phyloP scores from a whole-genome alignment of 2,797 vertebrate genomes.

The Eulemur coronatus region DNA sequence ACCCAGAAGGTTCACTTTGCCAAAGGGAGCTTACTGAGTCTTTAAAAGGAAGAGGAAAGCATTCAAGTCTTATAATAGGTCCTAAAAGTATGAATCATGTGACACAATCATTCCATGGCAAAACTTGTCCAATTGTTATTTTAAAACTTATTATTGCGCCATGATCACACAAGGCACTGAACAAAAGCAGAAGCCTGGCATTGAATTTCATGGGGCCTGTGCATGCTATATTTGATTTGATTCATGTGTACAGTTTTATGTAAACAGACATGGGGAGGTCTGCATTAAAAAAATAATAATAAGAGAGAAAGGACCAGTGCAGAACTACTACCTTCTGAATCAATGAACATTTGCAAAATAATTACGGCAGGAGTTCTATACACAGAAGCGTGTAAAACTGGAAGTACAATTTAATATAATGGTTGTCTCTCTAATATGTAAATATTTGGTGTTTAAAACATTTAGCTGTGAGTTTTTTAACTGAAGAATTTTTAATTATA shows the following conservation, averaged over 20 bases:
- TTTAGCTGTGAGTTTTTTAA: background rate
- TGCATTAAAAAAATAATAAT: background rate
- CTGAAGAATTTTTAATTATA: background rate
- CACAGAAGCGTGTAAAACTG: background rate
- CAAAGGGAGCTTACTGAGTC: background rate
- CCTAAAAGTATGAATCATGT: background rate
- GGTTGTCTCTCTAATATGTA: background rate
- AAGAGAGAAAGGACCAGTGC: background rate
- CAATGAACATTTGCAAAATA: background rate
- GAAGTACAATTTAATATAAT: background rate
- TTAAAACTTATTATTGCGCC: background rate
- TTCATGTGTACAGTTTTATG: background rate
- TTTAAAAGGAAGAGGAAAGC: background rate
- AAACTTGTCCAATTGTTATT: background rate
- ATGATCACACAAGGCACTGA: background rate
- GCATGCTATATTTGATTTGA: background rate
- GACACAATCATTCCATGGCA: background rate
- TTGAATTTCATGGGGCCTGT: background rate
- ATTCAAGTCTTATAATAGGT: background rate
- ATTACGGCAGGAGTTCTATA: background rate
- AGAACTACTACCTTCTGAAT: background rate
- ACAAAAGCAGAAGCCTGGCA: background rate
- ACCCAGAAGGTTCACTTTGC: background rate
- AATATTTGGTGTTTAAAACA: background rate
- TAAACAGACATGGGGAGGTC: background rate